phyloP scores from a whole-genome alignment of 1,140 invertebrate genomes.

The Anoplolepis gracilipes region DNA sequence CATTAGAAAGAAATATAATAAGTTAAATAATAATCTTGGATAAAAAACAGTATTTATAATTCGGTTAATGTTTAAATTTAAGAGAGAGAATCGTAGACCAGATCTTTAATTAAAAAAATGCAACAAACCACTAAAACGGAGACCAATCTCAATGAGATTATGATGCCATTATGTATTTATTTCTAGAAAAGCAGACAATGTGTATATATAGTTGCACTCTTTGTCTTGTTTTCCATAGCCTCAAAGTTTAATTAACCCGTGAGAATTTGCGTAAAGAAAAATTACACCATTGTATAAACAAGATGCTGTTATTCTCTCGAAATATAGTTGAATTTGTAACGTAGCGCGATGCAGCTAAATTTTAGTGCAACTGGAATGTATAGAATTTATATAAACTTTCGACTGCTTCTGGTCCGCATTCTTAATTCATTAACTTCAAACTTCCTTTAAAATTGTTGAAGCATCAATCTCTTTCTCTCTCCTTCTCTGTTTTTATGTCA shows the following conservation, averaged over 20 bases:
- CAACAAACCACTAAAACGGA: neutral
- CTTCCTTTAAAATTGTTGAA: neutral
- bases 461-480: neutral
- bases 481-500: neutral
- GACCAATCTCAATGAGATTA: conserved; percentile 8
- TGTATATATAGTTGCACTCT: neutral
- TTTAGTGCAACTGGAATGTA: conserved; percentile 17
- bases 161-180: neutral
- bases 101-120: conserved; percentile 31
- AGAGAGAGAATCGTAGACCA: neutral
- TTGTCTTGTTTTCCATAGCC: neutral
- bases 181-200: neutral
- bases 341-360: neutral
- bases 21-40: neutral
- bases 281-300: conserved; percentile 5
- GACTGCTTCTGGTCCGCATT: neutral
- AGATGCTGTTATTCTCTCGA: neutral
- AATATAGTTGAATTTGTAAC: neutral
- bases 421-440: neutral
- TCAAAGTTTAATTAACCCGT: conserved; percentile 45
- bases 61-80: neutral
- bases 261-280: conserved; percentile 21
- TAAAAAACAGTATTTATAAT: conserved; percentile 1
- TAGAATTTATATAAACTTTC: neutral
- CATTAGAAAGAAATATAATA: neutral